Evolutionary conservation across 2,797 vertebrate genomes (phyloP), one percentile per base, ranked within the genome.

Genomic region (Mallotus villosus): DNA sequence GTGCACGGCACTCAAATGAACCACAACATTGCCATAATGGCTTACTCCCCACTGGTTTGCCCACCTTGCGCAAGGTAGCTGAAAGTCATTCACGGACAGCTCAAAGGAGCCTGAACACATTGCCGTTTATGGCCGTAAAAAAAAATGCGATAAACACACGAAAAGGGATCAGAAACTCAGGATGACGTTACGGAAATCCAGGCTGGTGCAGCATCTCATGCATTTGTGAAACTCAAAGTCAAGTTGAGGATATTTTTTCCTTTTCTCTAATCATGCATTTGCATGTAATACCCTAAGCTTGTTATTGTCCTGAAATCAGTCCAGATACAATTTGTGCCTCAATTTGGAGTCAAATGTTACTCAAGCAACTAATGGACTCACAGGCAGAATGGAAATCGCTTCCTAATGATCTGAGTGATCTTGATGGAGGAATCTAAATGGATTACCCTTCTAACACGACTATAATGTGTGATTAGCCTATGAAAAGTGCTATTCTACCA

Each of bases 101-200:
- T 91, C 88, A 88, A 84, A 79, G 86, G 88, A 88, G 94, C 91
- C 92, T 78, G 14, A 60, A 63, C 85, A 77, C 91, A 91, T 25
- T 68, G 9, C 91, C 91, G 93, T 94, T 95, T 95, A 91, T 94
- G 87, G 94, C 94, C 93, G 94, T 95, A 94, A 94, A 93, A 90
- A 94, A 94, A 93, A 90, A 93, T 91, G 88, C 83, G 88, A 92
- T 86, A 84, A 89, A 87, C 77, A 85, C 85, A 74, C 81, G 82
- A 85, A 86, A 88, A 80, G 85, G 74, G 81, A 80, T 67, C 78
- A 77, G 66, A 80, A 73, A 22, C 46, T 78, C 37, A 71, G 64
- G 81, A 78, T 77, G 78, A 81, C 87, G 86, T 87, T 88, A 74
- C 66, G 74, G 74, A 73, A 81, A 83, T 87, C 29, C 77, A 60